phyloP scores from a whole-genome alignment of 2,888 invertebrate species.

The Athalia cordata region DNA sequence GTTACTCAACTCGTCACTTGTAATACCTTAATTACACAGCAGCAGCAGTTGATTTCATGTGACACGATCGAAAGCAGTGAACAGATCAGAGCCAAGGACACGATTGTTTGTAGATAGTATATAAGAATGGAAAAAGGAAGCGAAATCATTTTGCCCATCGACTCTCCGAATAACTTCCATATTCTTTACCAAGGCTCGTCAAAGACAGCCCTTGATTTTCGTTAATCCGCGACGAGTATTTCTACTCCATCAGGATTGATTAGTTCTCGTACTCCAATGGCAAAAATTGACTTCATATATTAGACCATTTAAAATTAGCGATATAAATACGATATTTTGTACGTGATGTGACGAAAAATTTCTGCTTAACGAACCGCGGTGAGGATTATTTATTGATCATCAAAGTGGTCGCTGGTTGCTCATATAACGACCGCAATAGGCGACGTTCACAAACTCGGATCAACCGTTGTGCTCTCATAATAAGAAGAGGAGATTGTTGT shows the following conservation, averaged over 20 bases:
- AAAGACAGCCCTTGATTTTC: neutral
- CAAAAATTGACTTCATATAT: too few species aligned
- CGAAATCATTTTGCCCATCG: neutral
- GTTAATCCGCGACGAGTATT: neutral
- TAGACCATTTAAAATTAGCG: too few species aligned
- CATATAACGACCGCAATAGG: neutral
- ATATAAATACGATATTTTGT: too few species aligned
- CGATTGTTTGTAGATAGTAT: neutral
- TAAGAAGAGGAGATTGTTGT: constrained; percentile 13
- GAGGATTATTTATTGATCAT: neutral
- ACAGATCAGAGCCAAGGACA: constrained; percentile 26
- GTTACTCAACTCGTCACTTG: constrained; percentile 22
- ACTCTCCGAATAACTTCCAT: neutral
- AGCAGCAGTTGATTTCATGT: neutral
- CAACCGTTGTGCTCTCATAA: neutral
- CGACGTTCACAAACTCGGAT: neutral
- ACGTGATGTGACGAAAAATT: neutral
- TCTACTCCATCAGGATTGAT: constrained; percentile 11
- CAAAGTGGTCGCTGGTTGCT: neutral
- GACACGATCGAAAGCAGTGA: constrained; percentile 14
- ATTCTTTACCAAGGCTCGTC: neutral
- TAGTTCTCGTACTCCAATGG: neutral
- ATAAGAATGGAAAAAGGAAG: neutral
- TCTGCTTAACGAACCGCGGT: constrained; percentile 1
- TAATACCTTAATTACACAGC: neutral